phyloP scores from a whole-genome alignment of 2,113 vertebrate genomes.

The Sapajus apella region DNA sequence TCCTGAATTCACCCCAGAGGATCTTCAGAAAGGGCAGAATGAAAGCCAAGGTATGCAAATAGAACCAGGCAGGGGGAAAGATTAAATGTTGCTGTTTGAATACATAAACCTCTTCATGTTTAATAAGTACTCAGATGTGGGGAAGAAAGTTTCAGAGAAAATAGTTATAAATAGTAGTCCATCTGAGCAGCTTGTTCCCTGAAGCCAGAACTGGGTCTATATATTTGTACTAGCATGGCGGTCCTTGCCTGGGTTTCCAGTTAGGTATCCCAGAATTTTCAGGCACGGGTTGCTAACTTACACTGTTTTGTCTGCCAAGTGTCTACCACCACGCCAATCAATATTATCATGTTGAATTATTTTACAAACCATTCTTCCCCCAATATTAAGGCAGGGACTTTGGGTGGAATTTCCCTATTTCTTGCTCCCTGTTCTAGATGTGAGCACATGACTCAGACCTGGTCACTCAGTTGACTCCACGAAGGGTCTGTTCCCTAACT shows the following conservation, averaged over 20 bases:
- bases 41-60: constrained; percentile 70
- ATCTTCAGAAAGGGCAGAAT: constrained; percentile 71
- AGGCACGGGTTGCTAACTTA: not conserved
- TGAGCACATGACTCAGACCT: not conserved
- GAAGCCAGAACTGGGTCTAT: not conserved
- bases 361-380: not conserved
- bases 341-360: not conserved
- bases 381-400: not conserved
- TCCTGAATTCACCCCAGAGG: constrained; percentile 1
- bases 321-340: not conserved
- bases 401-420: not conserved
- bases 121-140: constrained; percentile 62
- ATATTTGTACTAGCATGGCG: not conserved
- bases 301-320: not conserved
- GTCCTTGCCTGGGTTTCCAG: not conserved
- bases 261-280: not conserved
- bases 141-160: constrained; percentile 60
- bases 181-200: not conserved
- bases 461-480: too few relatives aligned
- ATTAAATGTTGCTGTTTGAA: constrained; percentile 73
- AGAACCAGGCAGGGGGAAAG: constrained; percentile 48
- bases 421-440: not conserved
- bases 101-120: constrained; percentile 75
- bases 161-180: not conserved
- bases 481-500: not conserved